Evolutionary conservation across 2,888 invertebrate species (phyloP).

Genomic region (Tiliacea aurago): DNA sequence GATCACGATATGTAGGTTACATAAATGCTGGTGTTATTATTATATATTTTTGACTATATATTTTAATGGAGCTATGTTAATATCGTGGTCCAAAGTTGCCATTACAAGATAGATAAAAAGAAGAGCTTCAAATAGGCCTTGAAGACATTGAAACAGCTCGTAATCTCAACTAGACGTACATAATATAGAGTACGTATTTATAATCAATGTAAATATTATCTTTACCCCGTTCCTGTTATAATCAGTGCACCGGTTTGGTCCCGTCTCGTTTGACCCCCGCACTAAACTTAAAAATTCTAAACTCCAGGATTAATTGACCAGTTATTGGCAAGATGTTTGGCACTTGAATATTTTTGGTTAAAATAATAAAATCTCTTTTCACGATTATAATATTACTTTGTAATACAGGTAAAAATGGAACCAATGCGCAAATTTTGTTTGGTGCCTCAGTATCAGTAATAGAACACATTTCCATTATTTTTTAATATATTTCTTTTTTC

Average conservation of each 20-base stretch:
- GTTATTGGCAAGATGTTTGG: slow-evolving; percentile 48
- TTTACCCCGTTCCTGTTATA: slow-evolving; percentile 77
- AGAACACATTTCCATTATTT: too few relatives aligned
- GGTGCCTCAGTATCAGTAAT: too few relatives aligned
- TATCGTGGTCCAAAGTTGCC: slow-evolving; percentile 61
- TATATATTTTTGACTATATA: slow-evolving; percentile 39
- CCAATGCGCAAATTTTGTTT: too few relatives aligned
- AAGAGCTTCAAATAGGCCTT: slow-evolving; percentile 51
- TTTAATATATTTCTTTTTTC: too few relatives aligned
- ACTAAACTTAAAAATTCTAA: slow-evolving; percentile 46
- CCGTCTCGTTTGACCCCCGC: slow-evolving; percentile 73
- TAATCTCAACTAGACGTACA: slow-evolving; percentile 56
- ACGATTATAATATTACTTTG: slow-evolving; percentile 47
- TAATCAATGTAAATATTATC: slow-evolving; percentile 70
- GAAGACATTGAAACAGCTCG: slow-evolving; percentile 82
- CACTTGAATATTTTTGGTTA: slow-evolving; percentile 57
- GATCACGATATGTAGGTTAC: slow-evolving; percentile 61
- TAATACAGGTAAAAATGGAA: slow-evolving; percentile 15
- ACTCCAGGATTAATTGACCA: slow-evolving; percentile 35
- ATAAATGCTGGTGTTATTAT: slow-evolving; percentile 52
- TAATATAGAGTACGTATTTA: slow-evolving; percentile 51
- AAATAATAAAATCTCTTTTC: slow-evolving; percentile 45
- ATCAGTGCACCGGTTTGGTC: slow-evolving; percentile 89
- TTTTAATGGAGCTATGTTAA: slow-evolving; percentile 36
- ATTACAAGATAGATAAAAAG: slow-evolving; percentile 52